Evolutionary conservation across 2,113 vertebrate species (phyloP).

Genomic region (Malurus elegans): DNA sequence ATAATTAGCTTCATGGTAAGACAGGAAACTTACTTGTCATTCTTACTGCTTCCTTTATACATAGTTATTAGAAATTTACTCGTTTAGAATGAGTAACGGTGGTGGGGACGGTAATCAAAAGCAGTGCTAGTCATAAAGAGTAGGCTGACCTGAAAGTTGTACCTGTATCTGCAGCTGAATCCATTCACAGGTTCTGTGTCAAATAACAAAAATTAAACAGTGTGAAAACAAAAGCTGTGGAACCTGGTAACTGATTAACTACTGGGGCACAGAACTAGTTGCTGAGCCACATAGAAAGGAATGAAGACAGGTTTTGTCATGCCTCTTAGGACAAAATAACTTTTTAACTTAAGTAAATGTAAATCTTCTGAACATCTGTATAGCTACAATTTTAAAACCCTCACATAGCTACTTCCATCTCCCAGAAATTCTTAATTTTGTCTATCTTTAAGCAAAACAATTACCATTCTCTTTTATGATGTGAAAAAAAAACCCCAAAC

Average conservation of each 20-base stretch:
- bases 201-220: slow-evolving; percentile 65
- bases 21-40: background rate
- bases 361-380: slow-evolving; percentile 37
- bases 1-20: background rate
- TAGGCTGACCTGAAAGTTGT: slow-evolving; percentile 4
- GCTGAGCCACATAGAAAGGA: slow-evolving; percentile 81
- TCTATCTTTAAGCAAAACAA: background rate
- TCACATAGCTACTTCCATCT: background rate
- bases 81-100: background rate
- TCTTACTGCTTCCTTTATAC: background rate
- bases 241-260: slow-evolving; percentile 84
- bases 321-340: slow-evolving; percentile 75
- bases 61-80: background rate
- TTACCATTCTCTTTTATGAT: background rate
- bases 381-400: slow-evolving; percentile 42
- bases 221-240: slow-evolving; percentile 74
- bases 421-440: background rate
- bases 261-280: slow-evolving; percentile 65
- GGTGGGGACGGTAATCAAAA: slow-evolving; percentile 2
- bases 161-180: slow-evolving; percentile 8
- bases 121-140: background rate
- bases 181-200: slow-evolving; percentile 62
- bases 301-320: slow-evolving; percentile 85
- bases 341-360: slow-evolving; percentile 68
- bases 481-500: background rate